Base-by-base conservation (phyloP, 2,797 vertebrate species). In the Carcharodon carcharias region DNA sequence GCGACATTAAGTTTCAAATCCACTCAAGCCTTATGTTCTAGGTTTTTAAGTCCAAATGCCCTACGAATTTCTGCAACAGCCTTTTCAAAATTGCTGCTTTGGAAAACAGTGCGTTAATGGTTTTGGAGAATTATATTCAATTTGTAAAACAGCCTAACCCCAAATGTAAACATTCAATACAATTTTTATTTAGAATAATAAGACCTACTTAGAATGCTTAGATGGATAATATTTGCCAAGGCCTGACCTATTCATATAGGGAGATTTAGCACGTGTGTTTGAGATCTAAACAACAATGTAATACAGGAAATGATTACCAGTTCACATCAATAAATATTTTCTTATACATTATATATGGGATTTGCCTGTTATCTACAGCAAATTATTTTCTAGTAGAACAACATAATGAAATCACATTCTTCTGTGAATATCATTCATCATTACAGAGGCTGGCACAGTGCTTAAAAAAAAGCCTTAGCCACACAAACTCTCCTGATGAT, bases 271-370 rank as follows among this genome's bases (percentile, higher is more conserved):
- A 77, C 8, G 69, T 77, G 31, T 73, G 40, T 50, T 85, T 85
- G 56, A 35, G 89, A 92, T 63, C 89, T 92, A n/a, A 63, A 92
- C 89, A 63, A 63, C 58, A 92, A 61, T 92, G 89, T 63, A n/a
- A 92, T n/a, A n/a, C 58, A 92, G 6, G 89, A 63, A 92, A 58
- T 26, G 45, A 88, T 63, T 92, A 61, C 35, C n/a, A 18, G 12
- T 92, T 92, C 89, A 92, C 89, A 58, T 85, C 82, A 85, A 85
- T 50, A 56, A 88, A 56, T 56, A 88, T 63, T 92, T 92, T 61
- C n/a, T 92, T n/a, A 92, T 63, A 92, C 31, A 31, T 18, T 92
- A 92, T 63, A 92, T 92, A 92, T 92, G 61, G 18, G 35, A 61
- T 63, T 92, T 92, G 56, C 31, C 50, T n/a, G 82, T 85, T 58